phyloP scores from a whole-genome alignment of 2,888 invertebrate species.

The Sabatieria punctata region DNA sequence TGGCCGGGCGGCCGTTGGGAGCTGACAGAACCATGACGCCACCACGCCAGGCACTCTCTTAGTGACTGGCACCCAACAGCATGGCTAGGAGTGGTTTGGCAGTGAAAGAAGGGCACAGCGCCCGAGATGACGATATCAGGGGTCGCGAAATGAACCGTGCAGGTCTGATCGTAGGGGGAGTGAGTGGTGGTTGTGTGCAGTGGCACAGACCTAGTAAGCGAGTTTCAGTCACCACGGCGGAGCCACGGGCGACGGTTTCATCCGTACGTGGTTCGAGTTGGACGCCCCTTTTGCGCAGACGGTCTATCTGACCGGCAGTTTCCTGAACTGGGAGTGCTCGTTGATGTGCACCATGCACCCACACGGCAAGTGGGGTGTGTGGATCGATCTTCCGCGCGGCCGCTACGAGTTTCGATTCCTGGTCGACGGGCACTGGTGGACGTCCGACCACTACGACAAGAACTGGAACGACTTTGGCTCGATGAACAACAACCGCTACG shows the following conservation, averaged over 20 bases:
- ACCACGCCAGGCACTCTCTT: too few relatives aligned
- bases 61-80: too few relatives aligned
- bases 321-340: constrained; percentile 24
- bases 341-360: constrained; percentile 15
- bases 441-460: constrained; percentile 15
- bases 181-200: constrained; percentile 4
- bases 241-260: too few relatives aligned
- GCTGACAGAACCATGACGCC: too few relatives aligned
- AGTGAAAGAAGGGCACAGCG: too few relatives aligned
- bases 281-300: constrained; percentile 13
- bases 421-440: constrained; percentile 19
- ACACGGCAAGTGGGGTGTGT: constrained; percentile 15
- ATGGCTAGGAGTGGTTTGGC: too few relatives aligned
- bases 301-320: constrained; percentile 20
- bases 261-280: constrained; percentile 14
- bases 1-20: too few relatives aligned
- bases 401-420: constrained; percentile 22
- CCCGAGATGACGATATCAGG: too few relatives aligned
- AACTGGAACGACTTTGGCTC: constrained; percentile 16
- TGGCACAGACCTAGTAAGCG: background rate
- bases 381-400: constrained; percentile 18
- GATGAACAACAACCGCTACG: constrained; percentile 16
- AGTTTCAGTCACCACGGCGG: too few relatives aligned
- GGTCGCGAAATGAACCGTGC: too few relatives aligned
- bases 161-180: too few relatives aligned